phyloP scores from a whole-genome alignment of 2,888 invertebrate species.

The Frankliniella intonsa region DNA sequence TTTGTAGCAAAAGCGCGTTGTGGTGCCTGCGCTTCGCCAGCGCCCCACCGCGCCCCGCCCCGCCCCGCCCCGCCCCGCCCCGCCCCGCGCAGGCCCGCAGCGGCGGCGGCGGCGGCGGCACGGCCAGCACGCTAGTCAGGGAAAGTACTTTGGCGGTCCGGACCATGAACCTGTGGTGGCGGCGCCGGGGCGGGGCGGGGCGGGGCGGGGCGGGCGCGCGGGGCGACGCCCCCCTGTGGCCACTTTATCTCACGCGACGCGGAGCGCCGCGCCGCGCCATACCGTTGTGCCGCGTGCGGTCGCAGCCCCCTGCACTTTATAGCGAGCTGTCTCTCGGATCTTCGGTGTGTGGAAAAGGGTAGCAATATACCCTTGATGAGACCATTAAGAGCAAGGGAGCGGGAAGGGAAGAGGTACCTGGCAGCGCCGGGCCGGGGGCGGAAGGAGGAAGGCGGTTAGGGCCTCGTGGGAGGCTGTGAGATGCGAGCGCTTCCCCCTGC shows the following conservation, averaged over 20 bases:
- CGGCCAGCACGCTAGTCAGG: not conserved
- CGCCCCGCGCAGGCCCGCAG: not conserved
- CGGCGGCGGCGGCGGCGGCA: not conserved
- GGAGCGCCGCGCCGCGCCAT: too few species aligned
- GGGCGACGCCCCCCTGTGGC: not conserved
- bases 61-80: not conserved
- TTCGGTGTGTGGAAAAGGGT: too few species aligned
- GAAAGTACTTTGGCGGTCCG: not conserved
- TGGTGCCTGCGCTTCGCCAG: not conserved
- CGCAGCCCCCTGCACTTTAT: too few species aligned
- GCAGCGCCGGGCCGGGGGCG: too few species aligned
- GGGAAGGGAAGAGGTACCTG: too few species aligned
- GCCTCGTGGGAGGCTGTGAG: too few species aligned
- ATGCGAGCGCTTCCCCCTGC: too few species aligned
- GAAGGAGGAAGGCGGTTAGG: too few species aligned
- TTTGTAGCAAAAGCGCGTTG: not conserved
- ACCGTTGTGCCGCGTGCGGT: too few species aligned
- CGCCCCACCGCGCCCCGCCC: not conserved
- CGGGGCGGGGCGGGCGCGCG: not conserved
- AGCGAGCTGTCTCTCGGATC: too few species aligned
- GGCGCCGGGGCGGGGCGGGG: not conserved
- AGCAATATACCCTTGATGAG: too few species aligned
- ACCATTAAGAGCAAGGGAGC: too few species aligned
- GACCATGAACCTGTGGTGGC: not conserved
- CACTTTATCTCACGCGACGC: slow-evolving; percentile 21